phyloP scores from a whole-genome alignment of 2,113 vertebrate genomes.

The Eupsittula cactorum region DNA sequence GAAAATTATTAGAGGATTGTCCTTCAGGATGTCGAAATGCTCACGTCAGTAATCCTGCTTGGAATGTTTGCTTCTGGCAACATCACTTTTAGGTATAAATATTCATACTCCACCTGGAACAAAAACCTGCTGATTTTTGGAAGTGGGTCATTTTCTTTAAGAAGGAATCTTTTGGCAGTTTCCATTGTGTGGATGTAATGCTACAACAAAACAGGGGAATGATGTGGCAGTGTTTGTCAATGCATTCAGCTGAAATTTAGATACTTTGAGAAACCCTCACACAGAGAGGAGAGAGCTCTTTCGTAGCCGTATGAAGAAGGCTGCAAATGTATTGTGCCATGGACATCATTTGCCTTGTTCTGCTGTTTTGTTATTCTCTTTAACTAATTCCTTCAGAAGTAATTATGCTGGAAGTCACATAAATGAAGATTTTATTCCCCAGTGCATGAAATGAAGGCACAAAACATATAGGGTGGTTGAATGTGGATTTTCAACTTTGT shows the following conservation, averaged over 20 bases:
- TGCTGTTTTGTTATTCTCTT: conserved; percentile 43
- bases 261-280: neutral
- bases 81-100: conserved; percentile 67
- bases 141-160: conserved; percentile 62
- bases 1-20: conserved; percentile 26
- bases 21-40: conserved; percentile 28
- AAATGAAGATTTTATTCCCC: conserved; percentile 36
- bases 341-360: conserved; percentile 23
- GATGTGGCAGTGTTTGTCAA: conserved; percentile 2
- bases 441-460: neutral
- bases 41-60: conserved; percentile 29
- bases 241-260: neutral
- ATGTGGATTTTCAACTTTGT: conserved; percentile 7
- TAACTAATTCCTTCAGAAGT: conserved; percentile 47
- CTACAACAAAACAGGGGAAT: conserved; percentile 15
- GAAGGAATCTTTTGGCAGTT: conserved; percentile 67
- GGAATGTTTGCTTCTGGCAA: conserved; percentile 65
- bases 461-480: neutral
- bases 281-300: neutral
- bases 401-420: conserved; percentile 41
- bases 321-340: neutral
- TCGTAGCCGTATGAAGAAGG: neutral
- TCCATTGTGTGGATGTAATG: conserved; percentile 49
- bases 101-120: conserved; percentile 73
- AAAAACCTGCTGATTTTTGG: conserved; percentile 71